These are phyloP conservation scores for Bombus turneri DNA, from an alignment of 1,140 invertebrate genomes.

Conservation along the genomic window DNA sequence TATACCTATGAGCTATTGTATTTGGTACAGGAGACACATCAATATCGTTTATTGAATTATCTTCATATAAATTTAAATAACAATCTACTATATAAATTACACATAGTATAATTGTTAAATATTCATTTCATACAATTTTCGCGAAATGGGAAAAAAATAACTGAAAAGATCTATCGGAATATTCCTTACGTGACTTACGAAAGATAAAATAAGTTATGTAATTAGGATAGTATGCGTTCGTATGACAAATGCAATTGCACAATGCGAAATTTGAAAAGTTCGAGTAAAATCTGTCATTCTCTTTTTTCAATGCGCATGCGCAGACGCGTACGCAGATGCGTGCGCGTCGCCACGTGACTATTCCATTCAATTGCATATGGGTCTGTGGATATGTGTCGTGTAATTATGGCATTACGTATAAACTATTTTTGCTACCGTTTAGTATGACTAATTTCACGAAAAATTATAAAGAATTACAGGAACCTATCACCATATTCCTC, in stretches of 20 bases:
- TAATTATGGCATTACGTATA: neutral
- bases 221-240: neutral
- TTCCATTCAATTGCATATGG: neutral
- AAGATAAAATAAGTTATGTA: neutral
- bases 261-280: neutral
- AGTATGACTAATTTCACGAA: no score
- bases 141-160: neutral
- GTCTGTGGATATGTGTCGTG: neutral
- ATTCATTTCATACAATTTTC: neutral
- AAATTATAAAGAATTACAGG: no score
- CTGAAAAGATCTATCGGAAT: neutral
- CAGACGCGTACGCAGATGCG: neutral
- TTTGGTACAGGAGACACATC: no score
- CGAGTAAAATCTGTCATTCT: neutral
- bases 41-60: no score
- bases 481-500: no score
- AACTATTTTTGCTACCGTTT: neutral
- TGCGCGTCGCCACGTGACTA: neutral
- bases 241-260: neutral
- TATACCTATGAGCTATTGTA: no score
- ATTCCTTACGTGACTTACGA: neutral
- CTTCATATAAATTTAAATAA: no score
- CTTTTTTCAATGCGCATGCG: neutral
- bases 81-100: no score
- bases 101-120: no score